A percentile compares a stretch with the other conserved stretches of the same genome.
Conservation (phyloP, 30 jellyfish, hydroid and myxozoan genomes). For the Aurelia aurita complex sp. Pacific region DNA sequence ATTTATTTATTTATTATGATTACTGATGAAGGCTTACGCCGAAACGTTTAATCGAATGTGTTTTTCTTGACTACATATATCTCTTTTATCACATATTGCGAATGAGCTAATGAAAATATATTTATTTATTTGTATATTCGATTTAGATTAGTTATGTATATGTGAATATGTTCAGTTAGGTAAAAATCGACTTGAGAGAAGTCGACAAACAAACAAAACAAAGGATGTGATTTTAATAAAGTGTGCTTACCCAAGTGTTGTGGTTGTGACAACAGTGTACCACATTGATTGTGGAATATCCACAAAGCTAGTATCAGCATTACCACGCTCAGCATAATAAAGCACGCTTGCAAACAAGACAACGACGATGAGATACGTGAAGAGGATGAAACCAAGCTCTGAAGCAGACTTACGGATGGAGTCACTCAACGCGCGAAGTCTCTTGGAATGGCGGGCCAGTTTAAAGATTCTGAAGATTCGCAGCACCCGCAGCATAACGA, state of each 20-base stretch:
- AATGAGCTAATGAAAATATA: no score
- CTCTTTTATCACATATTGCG: no score
- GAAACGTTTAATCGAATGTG: no score
- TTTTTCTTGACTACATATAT: no score
- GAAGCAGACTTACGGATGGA: conserved; percentile 86
- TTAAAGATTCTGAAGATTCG: conserved; percentile 87
- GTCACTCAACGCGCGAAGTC: conserved; percentile 85
- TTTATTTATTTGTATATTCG: no score
- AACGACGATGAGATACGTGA: conserved; percentile 89
- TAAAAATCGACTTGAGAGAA: no score
- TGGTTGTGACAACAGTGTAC: conserved; percentile 97
- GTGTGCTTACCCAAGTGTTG: conserved; percentile 92
- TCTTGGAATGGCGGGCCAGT: conserved; percentile 93
- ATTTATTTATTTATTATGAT: no score
- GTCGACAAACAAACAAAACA: no score
- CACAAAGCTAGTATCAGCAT: conserved; percentile 46
- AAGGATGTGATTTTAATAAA: no score
- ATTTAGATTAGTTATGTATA: no score
- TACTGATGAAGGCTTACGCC: no score
- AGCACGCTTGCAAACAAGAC: conserved; percentile 88
- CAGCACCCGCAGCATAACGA: conserved; percentile 79
- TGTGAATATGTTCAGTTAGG: no score
- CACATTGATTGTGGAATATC: conserved; percentile 97
- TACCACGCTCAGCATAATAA: conserved; percentile 90
- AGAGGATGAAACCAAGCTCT: conserved; percentile 94